Base-by-base conservation (phyloP, 2,888 invertebrate species). In the Dione vanillae region DNA sequence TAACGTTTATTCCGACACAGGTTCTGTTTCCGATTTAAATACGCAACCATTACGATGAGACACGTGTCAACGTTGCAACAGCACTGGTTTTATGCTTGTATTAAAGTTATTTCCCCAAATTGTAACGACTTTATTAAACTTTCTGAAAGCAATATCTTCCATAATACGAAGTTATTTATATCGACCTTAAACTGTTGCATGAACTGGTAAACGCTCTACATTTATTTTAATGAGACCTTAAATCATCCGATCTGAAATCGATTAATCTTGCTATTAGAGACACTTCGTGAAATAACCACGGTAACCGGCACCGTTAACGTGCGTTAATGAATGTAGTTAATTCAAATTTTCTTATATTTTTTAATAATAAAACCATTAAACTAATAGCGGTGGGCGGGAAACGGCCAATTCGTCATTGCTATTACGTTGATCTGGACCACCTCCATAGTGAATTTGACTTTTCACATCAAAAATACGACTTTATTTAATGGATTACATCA, bases 351-450 rank as follows among this genome's bases (percentile, higher is more conserved):
- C 77, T 85, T 84, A 85, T 82, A 83, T 83, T 80, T 81, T 56
- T 81, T 83, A 83, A 85, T 85, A 85, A 87, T 89, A 88, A 90
- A 90, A 83, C 84, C 85, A 90, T 89, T 90, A 87, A 83, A 82
- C 84, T 88, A 86, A 89, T 87, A 80, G 83, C 82, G 77, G 82
- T 81, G 82, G 82, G 84, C 83, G 81, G 85, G 80, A 78, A 83
- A 79, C 79, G 79, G 82, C 76, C 81, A 82, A 91, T 91, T 91
- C 89, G 90, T 90, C 88, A 87, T 84, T 83, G 89, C 83, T 83
- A 87, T 91, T 87, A 89, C 80, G 82, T 77, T 76, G 83, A 83
- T 83, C 83, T 82, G 77, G 87, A 87, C 87, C 86, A 88, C 86
- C 87, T 78, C 81, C 83, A 51, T 14, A 51, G 83, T 78, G 83